Conservation (phyloP, 1,140 invertebrate genomes). For the Aphaenogaster rudis region DNA sequence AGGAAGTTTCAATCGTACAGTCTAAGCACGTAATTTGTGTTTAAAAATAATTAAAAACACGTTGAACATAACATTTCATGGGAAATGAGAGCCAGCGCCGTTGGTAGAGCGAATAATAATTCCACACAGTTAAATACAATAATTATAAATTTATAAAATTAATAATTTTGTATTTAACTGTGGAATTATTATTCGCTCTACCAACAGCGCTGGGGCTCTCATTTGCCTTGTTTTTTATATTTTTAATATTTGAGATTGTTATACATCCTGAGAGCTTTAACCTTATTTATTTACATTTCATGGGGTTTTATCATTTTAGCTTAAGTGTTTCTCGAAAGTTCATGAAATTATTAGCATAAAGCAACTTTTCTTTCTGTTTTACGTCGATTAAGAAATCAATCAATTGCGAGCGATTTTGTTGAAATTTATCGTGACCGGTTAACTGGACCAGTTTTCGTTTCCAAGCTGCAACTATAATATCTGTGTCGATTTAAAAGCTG, state of each 20-base stretch:
- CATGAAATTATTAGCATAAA: neutral
- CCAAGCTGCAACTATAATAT: neutral
- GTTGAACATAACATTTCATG: neutral
- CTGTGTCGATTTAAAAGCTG: neutral
- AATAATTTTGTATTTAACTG: no score
- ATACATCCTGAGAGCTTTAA: no score
- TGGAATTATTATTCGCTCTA: no score
- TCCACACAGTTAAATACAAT: no score
- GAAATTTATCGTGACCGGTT: neutral
- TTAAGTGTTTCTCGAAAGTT: neutral
- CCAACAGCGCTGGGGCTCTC: no score
- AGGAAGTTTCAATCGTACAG: neutral
- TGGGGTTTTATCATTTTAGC: neutral
- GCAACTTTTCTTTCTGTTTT: neutral
- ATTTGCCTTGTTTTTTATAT: no score
- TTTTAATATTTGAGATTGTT: no score
- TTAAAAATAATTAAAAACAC: neutral
- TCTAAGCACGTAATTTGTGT: neutral
- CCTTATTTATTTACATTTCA: no score
- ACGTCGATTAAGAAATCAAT: neutral
- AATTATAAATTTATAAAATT: no score
- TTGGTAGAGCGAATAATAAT: no score
- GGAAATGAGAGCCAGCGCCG: no score
- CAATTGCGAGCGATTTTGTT: neutral
- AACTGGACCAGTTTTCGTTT: slow-evolving; percentile 9